These are phyloP conservation scores for Metalampra italica DNA, from an alignment of 2,888 invertebrate species.

Conservation along the genomic window DNA sequence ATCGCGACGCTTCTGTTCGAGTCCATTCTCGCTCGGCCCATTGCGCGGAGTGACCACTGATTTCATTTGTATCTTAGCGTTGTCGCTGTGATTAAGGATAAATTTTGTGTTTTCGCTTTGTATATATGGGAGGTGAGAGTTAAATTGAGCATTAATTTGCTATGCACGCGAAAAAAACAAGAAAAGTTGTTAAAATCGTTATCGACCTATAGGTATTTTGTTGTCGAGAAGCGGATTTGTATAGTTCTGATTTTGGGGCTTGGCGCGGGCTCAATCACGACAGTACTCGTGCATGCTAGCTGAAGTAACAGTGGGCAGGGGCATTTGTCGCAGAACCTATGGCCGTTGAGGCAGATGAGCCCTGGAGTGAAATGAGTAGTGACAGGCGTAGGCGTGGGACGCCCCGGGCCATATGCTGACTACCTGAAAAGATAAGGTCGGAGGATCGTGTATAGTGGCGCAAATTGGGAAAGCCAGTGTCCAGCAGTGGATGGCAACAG, in stretches of 20 bases:
- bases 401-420: too few species aligned
- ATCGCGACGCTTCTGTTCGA: not conserved
- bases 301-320: too few species aligned
- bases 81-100: conserved; percentile 34
- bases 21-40: conserved; percentile 2
- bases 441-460: too few species aligned
- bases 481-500: too few species aligned
- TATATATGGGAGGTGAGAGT: conserved; percentile 26
- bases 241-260: conserved; percentile 7
- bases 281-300: too few species aligned
- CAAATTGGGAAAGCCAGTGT: too few species aligned
- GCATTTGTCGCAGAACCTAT: too few species aligned
- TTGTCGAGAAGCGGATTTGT: conserved; percentile 30
- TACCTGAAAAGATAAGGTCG: too few species aligned
- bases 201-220: conserved; percentile 21
- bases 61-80: conserved; percentile 19
- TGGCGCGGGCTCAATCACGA: not conserved
- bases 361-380: too few species aligned
- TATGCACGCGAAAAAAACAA: conserved; percentile 35
- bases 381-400: too few species aligned
- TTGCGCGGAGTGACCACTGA: conserved; percentile 2
- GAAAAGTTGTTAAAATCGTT: conserved; percentile 19
- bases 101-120: conserved; percentile 33
- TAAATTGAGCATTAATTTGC: conserved; percentile 46
- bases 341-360: too few species aligned